Percentiles rank a stretch among this genome's conserved stretches.
phyloP scores from a whole-genome alignment of 2,797 vertebrate species.

The Muscicapa comitata region DNA sequence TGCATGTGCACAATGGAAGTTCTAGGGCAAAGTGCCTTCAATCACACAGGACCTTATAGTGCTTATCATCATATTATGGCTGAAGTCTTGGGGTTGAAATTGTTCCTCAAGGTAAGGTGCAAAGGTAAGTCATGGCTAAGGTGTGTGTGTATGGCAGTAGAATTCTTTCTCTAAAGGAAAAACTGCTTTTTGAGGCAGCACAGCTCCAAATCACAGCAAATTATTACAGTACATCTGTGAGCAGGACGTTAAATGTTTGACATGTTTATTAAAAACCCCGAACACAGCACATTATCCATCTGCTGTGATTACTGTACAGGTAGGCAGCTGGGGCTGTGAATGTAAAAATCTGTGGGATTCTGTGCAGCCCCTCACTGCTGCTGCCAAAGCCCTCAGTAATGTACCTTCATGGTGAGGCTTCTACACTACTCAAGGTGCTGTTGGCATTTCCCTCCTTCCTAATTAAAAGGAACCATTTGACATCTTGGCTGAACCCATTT shows the following conservation, averaged over 20 bases:
- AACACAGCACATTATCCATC: constrained; percentile 45
- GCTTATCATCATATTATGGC: not conserved
- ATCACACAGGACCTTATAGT: not conserved
- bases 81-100: not conserved
- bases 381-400: not conserved
- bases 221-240: constrained; percentile 30
- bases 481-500: not conserved
- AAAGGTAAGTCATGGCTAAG: not conserved
- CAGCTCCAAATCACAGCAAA: constrained; percentile 1
- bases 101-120: not conserved
- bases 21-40: not conserved
- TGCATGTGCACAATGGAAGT: not conserved
- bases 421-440: not conserved
- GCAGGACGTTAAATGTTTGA: constrained; percentile 34
- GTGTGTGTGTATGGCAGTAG: not conserved
- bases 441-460: constrained; percentile 11
- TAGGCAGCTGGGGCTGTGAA: constrained; percentile 29
- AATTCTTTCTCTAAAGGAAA: not conserved
- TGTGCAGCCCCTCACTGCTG: not conserved
- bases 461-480: constrained; percentile 14
- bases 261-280: constrained; percentile 48
- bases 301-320: constrained; percentile 48
- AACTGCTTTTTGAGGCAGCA: not conserved
- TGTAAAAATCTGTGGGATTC: not conserved
- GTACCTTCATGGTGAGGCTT: not conserved